Evolutionary conservation across 2,113 vertebrate species (phyloP), one percentile per base, ranked within the genome.

Genomic region (Zapornia atra): DNA sequence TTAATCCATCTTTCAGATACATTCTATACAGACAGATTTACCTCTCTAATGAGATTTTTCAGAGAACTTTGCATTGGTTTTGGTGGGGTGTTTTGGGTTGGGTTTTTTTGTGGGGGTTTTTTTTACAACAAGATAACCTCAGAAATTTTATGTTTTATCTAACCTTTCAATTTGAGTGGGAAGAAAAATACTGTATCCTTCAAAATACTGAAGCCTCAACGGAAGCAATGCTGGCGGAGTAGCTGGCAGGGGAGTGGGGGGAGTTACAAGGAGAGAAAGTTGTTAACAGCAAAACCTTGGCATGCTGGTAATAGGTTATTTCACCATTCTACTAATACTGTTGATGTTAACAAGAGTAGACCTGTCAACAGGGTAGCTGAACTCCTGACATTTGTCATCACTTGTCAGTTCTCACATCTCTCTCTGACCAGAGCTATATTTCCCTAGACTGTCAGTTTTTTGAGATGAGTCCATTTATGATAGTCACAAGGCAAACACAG

Each of bases 391-490:
- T 84, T 93, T 93, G 80, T 96, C 93, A 96, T 93, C 86, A 36
- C 56, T 87, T 94, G 60, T 87, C 94, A 94, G 54, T 42, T 90
- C 11, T 76, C 65, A 94, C 65, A 92, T 95, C 79, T 70, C 69
- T 96, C 82, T 93, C 56, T 5, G 7, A 1, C 17, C n/a, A 1
- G 19, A 20, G 22, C 38, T 94, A 40, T 85, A 69, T 72, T 93
- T 94, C 40, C 66, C 56, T 46, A 44, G 75, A 88, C 95, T 71
- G 77, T 83, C 91, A 90, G 34, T 25, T 87, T 96, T 95, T 89
- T 92, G 72, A 92, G 86, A 93, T 71, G 90, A 93, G 51, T 8
- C 26, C 70, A 89, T 97, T 97, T 93, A 93, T 93, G 94, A 94
- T 90, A 82, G 66, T 92, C 64, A 71, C 15, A 94, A 87, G 85